Conservation (phyloP, 2,113 vertebrate genomes). For the Ardeotis arabs region DNA sequence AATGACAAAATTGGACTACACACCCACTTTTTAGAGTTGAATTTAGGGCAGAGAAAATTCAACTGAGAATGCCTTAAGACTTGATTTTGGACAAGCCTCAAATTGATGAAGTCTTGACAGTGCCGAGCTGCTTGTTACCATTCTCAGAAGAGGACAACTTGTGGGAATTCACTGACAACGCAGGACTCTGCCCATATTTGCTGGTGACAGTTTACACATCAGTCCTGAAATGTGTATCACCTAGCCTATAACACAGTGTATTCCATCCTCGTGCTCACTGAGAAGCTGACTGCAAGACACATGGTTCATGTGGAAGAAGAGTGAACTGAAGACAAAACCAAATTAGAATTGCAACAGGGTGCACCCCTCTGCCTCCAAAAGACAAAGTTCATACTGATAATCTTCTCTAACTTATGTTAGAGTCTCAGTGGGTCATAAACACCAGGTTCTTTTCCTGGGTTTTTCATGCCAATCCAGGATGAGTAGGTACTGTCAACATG, state of each 20-base stretch:
- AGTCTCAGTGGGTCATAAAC: not conserved
- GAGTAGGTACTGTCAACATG: not conserved
- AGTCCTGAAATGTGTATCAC: not conserved
- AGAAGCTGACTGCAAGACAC: not conserved
- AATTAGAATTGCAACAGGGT: not conserved
- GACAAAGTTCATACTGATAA: not conserved
- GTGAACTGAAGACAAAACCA: not conserved
- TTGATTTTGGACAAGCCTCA: not conserved
- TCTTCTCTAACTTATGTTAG: not conserved
- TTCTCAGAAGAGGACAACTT: not conserved
- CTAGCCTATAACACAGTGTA: not conserved
- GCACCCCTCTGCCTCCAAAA: not conserved
- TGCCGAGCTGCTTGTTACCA: not conserved
- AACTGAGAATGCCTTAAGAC: not conserved
- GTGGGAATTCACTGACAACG: not conserved
- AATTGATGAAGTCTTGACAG: not conserved
- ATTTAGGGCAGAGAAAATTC: not conserved
- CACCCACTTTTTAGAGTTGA: not conserved
- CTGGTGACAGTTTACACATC: not conserved
- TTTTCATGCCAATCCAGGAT: not conserved
- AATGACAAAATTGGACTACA: conserved; percentile 40
- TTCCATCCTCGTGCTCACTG: not conserved
- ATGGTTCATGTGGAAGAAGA: not conserved
- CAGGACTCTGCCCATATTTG: not conserved
- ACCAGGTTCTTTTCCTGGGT: not conserved